A percentile compares a stretch with the other conserved stretches of the same genome.
phyloP scores from a whole-genome alignment of 1,140 invertebrate genomes.

The Micrasema longulum region DNA sequence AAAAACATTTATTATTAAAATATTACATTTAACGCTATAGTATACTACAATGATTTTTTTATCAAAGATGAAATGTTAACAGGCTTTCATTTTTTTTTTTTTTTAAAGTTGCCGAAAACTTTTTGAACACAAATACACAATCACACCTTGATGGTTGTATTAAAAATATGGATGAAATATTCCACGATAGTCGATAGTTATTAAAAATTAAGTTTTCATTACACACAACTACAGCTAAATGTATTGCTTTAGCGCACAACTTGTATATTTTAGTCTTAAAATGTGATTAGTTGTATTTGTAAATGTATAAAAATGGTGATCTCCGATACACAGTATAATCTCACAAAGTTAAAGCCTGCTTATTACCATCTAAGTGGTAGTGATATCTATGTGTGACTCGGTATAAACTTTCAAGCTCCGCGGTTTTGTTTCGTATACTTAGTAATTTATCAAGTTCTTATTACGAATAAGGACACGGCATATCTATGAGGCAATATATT shows the following conservation, averaged over 20 bases:
- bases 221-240: conserved; percentile 1
- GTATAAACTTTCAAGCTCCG: conserved; percentile 53
- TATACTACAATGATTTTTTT: conserved; percentile 14
- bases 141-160: conserved; percentile 7
- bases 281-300: conserved; percentile 24
- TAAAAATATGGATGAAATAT: conserved; percentile 10
- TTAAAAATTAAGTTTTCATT: too few species aligned
- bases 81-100: conserved; percentile 5
- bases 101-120: conserved; percentile 1
- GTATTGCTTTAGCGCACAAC: conserved; percentile 25
- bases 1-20: conserved; percentile 33
- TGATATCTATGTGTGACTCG: conserved; percentile 34
- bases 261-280: conserved; percentile 28
- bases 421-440: conserved; percentile 53
- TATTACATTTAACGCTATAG: conserved; percentile 13
- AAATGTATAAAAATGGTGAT: conserved; percentile 20
- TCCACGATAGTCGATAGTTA: too few species aligned
- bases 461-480: conserved; percentile 15
- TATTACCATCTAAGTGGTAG: conserved; percentile 11
- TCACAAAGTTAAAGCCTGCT: conserved; percentile 20
- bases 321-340: neutral
- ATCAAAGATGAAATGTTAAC: neutral
- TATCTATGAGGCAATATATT: conserved; percentile 42
- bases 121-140: neutral
- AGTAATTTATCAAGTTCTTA: conserved; percentile 21